These are phyloP conservation scores for Tinea pellionella DNA, from an alignment of 2,888 invertebrate species.

Conservation along the genomic window DNA sequence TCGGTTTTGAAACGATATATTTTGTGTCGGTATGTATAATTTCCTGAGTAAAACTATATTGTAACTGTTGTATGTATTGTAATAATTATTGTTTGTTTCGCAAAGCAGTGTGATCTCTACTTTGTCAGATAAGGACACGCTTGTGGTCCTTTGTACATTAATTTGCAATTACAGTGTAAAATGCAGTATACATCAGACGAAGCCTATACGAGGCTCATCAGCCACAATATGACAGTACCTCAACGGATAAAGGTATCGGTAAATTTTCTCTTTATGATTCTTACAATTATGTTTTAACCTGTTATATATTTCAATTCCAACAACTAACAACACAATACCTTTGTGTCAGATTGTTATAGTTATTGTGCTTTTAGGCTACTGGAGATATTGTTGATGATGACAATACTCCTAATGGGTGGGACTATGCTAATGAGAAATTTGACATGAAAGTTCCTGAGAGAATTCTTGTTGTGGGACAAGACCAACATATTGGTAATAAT, in stretches of 20 bases:
- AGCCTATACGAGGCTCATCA: constrained; percentile 58
- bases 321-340: no score
- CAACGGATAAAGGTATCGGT: constrained; percentile 56
- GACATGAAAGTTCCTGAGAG: constrained; percentile 95
- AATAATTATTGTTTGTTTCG: neutral
- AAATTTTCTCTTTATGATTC: neutral
- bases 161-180: neutral
- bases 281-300: no score
- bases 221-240: constrained; percentile 64
- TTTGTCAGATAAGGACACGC: neutral
- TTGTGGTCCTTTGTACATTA: neutral
- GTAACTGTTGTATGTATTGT: neutral
- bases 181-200: constrained; percentile 59
- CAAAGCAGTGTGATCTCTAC: neutral
- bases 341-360: neutral
- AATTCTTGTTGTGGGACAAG: constrained; percentile 88
- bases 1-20: neutral
- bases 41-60: neutral
- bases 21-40: neutral
- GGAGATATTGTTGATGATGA: constrained; percentile 77
- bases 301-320: no score
- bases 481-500: constrained; percentile 70
- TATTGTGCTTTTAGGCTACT: constrained; percentile 65
- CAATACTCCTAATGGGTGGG: constrained; percentile 73
- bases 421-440: constrained; percentile 78